Base-by-base conservation (phyloP, 2,888 invertebrate species). In the Venustoraphidia nigricollis region DNA sequence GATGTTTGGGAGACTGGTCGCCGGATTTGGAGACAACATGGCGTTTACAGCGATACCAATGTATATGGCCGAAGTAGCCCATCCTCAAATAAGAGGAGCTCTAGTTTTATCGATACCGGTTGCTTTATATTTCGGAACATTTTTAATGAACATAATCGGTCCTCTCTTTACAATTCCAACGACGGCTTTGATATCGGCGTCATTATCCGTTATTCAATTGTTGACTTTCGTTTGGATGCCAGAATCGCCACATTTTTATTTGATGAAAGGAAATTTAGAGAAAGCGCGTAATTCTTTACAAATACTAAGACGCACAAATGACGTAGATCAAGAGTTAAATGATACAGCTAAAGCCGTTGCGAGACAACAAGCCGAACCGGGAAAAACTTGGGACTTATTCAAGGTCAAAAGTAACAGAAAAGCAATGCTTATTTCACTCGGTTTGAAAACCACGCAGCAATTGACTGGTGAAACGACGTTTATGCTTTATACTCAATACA, bases 351-450 rank as follows among this genome's bases (percentile, higher is more conserved):
- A 40, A 6, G 61, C 60, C 49, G 62, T 64, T 1, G 47, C 56
- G 10, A 51, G 60, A n/a, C 63, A 64, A 48, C 58, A 59, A 51
- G 58, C 58, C 4, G 62, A 63, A 52, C 50, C 56, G 6, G 75
- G 75, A 13, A 67, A 68, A 1, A 71, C 73, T 65, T 58, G 63
- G 48, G 76, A 77, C 57, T 60, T 78, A 37, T 57, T 77, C 46
- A 64, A 65, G n/a, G 72, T 73, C 55, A 67, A 68, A 8, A 72
- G 71, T 0, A 76, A 76, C 56, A 70, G 73, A 53, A 74, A 73
- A 63, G 81, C 81, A 2, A 67, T 82, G 57, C 66, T 73, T 57
- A 72, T 83, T 47, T 70, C 73, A 40, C 58, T 78, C 10, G 71
- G 73, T 13, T 65, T 81, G 8, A 54, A 60, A 35, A 53, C 56